A percentile compares a stretch with the other conserved stretches of the same genome.
These are phyloP conservation scores for Chiloscyllium plagiosum DNA, from an alignment of 2,113 vertebrate species.

Conservation along the genomic window DNA sequence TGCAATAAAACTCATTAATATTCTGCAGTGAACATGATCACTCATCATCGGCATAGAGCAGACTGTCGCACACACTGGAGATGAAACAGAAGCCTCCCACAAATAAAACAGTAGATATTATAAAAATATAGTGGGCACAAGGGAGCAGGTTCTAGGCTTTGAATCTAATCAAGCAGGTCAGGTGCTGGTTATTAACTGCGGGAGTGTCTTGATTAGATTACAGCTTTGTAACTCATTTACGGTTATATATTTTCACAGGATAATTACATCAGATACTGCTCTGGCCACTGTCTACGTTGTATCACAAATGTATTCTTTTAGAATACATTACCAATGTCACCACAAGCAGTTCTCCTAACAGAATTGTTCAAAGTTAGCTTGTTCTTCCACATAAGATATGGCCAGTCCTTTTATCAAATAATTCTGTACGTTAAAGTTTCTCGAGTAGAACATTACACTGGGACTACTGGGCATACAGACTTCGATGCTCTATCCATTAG, in stretches of 20 bases:
- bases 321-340: not conserved
- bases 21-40: not conserved
- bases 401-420: not conserved
- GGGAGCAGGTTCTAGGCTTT: not conserved
- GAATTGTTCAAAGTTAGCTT: not conserved
- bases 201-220: not conserved
- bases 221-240: not conserved
- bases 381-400: not conserved
- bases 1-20: not conserved
- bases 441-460: not conserved
- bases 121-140: constrained; percentile 4
- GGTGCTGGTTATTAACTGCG: constrained; percentile 9
- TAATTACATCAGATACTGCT: constrained; percentile 19
- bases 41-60: not conserved
- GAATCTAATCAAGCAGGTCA: constrained; percentile 5
- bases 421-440: not conserved
- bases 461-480: too few species aligned
- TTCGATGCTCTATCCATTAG: not conserved
- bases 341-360: not conserved
- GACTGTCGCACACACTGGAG: not conserved
- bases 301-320: not conserved
- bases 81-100: constrained; percentile 5
- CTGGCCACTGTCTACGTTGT: not conserved
- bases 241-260: not conserved
- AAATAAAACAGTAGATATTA: constrained; percentile 14